Evolutionary conservation across 1,140 invertebrate genomes (phyloP).

Genomic region (Rhizoglyphus robini): DNA sequence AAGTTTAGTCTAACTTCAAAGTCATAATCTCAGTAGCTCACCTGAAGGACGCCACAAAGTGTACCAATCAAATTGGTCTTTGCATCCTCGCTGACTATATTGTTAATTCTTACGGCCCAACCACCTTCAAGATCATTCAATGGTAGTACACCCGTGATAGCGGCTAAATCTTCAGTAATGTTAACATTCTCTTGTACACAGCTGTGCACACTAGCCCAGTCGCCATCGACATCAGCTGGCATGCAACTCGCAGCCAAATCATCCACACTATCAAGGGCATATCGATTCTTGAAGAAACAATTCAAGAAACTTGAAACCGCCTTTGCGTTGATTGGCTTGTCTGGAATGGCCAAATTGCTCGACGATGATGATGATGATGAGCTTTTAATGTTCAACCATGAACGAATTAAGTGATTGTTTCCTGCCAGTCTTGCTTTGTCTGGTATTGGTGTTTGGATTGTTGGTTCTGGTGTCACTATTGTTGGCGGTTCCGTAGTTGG

Average conservation of each 20-base stretch:
- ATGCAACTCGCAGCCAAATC: neutral
- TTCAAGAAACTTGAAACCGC: neutral
- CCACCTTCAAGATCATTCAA: slow-evolving; percentile 10
- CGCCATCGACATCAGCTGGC: neutral
- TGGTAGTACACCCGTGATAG: too few relatives aligned
- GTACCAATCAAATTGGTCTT: slow-evolving; percentile 2
- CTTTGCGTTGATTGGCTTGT: neutral
- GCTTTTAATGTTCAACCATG: too few relatives aligned
- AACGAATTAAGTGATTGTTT: too few relatives aligned
- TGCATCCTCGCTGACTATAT: neutral
- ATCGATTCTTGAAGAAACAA: slow-evolving; percentile 17
- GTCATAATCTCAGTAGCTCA: neutral
- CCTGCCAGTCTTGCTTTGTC: too few relatives aligned
- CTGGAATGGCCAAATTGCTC: too few relatives aligned
- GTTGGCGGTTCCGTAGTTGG: too few relatives aligned
- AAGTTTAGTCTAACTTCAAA: too few relatives aligned
- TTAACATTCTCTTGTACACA: slow-evolving; percentile 1
- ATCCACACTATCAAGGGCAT: neutral
- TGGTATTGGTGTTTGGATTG: too few relatives aligned
- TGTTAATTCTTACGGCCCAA: slow-evolving; percentile 11
- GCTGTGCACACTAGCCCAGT: neutral
- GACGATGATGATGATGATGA: too few relatives aligned
- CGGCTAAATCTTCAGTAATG: neutral
- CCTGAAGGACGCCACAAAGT: neutral
- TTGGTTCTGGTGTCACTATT: too few relatives aligned